These are phyloP conservation scores for Pseudomyrmex cubaensis DNA, from an alignment of 1,140 invertebrate genomes.

Conservation along the genomic window DNA sequence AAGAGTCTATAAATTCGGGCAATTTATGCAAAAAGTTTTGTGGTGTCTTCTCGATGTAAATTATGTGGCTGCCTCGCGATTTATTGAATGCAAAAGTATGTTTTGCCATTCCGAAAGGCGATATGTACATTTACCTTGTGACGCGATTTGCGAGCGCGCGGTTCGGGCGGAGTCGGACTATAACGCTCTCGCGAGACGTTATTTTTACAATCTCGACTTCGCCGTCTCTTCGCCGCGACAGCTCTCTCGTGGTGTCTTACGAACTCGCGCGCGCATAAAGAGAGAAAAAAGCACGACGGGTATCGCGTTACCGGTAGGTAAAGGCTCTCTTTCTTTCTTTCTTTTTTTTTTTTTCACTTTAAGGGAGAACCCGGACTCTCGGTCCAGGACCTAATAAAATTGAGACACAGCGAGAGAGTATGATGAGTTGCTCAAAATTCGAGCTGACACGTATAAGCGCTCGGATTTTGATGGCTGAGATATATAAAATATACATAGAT, in stretches of 20 bases:
- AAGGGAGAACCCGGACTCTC: not conserved
- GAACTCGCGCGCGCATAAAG: constrained; percentile 60
- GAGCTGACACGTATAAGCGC: constrained; percentile 15
- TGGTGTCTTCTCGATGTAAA: constrained; percentile 11
- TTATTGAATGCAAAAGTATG: constrained; percentile 45
- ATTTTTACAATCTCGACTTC: constrained; percentile 72
- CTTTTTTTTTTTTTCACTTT: constrained; percentile 48
- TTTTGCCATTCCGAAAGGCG: constrained; percentile 49
- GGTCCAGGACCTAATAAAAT: constrained; percentile 79
- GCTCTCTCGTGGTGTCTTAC: constrained; percentile 61
- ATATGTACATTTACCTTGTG: constrained; percentile 55
- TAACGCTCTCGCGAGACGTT: constrained; percentile 55
- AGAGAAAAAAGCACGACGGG: constrained; percentile 65
- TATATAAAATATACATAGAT: constrained; percentile 16
- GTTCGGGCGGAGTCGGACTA: constrained; percentile 25
- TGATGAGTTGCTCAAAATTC: constrained; percentile 68
- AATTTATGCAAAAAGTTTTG: constrained; percentile 16
- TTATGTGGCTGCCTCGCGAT: not conserved
- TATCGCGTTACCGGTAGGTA: constrained; percentile 82
- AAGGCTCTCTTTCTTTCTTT: constrained; percentile 69
- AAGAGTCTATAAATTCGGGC: constrained; percentile 13
- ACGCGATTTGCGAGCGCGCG: constrained; percentile 63
- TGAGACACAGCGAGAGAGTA: constrained; percentile 77
- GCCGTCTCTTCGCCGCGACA: constrained; percentile 29
- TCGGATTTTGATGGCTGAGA: constrained; percentile 16